phyloP scores from a whole-genome alignment of 2,797 vertebrate species.

The Taeniopygia guttata region DNA sequence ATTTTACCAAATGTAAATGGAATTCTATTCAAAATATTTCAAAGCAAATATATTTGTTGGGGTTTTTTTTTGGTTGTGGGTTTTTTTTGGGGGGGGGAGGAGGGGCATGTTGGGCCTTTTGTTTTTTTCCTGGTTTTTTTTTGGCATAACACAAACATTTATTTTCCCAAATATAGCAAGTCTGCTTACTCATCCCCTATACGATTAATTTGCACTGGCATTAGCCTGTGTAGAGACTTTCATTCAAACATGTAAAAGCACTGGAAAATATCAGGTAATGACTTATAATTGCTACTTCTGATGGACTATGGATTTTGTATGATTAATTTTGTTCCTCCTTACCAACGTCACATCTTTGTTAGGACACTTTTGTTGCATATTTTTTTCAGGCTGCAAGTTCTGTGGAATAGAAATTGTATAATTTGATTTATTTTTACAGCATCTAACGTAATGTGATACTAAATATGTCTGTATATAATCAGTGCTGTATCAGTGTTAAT shows the following conservation, averaged over 20 bases:
- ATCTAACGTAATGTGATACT: neutral
- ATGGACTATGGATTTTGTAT: neutral
- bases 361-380: neutral
- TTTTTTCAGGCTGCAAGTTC: neutral
- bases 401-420: neutral
- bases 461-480: neutral
- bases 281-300: neutral
- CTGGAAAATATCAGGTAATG: neutral
- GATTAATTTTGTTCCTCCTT: neutral
- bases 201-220: neutral
- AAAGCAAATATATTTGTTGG: constrained; percentile 20
- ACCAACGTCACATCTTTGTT: neutral
- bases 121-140: neutral
- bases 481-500: neutral
- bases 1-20: constrained; percentile 69
- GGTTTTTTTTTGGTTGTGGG: neutral
- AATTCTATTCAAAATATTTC: constrained; percentile 63
- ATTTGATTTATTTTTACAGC: neutral
- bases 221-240: neutral
- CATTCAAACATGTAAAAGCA: neutral
- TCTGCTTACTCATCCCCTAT: neutral
- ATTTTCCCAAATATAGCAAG: neutral
- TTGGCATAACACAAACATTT: constrained; percentile 52
- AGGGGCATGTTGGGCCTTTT: too few relatives aligned
- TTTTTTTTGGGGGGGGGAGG: neutral